Percentiles rank a stretch among this genome's conserved stretches.
Conservation (phyloP, 2,888 invertebrate species). For the Drosophila robusta region DNA sequence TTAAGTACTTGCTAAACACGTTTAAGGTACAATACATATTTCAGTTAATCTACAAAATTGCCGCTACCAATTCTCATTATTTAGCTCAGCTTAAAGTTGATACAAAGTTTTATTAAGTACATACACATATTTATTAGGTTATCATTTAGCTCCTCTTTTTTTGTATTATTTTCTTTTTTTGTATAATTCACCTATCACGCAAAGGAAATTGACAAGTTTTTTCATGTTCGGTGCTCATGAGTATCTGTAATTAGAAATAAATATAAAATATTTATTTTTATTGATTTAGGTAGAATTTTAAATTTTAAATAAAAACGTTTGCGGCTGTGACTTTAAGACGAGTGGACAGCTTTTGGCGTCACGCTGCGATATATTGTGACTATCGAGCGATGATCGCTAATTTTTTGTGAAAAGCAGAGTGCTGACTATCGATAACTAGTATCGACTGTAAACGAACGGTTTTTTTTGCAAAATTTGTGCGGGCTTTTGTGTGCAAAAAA, state of each 20-base stretch:
- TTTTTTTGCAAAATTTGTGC: neutral
- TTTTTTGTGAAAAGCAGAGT: neutral
- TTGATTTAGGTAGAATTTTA: conserved; percentile 1
- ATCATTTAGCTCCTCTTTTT: conserved; percentile 46
- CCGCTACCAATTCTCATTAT: conserved; percentile 68
- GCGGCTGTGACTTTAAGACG: neutral
- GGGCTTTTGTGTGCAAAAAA: neutral
- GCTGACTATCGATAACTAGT: neutral
- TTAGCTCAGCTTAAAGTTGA: conserved; percentile 81
- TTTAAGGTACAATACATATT: conserved; percentile 80
- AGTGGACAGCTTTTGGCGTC: conserved; percentile 11
- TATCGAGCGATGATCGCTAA: conserved; percentile 21
- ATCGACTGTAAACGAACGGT: neutral
- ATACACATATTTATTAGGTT: conserved; percentile 59
- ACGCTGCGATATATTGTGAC: conserved; percentile 6
- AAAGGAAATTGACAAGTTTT: conserved; percentile 85
- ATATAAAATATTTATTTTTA: neutral
- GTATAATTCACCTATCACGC: conserved; percentile 85
- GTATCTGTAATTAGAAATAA: conserved; percentile 87
- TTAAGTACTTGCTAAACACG: conserved; percentile 73
- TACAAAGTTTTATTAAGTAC: conserved; percentile 77
- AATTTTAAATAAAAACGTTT: conserved; percentile 1
- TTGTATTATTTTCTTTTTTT: conserved; percentile 46
- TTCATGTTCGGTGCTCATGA: conserved; percentile 91
- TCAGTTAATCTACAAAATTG: conserved; percentile 78